Evolutionary conservation across 2,888 invertebrate species (phyloP), one percentile per base, ranked within the genome.

Genomic region (Philopedon plagiatum): DNA sequence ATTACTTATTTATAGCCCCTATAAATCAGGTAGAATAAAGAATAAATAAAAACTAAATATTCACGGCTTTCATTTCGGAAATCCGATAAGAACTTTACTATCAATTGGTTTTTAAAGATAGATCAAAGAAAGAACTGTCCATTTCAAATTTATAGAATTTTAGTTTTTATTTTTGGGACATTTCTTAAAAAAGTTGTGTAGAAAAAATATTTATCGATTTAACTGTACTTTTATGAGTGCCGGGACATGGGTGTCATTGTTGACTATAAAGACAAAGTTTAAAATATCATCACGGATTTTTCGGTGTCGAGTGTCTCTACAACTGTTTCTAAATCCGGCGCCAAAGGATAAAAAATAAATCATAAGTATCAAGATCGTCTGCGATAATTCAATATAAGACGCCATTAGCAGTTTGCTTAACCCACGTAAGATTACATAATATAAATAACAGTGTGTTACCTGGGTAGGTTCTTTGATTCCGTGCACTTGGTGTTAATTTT

Each of bases 351-450:
- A 46, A 23, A 46, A n/a, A 46, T 51, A 23, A 54, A 23, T 29
- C 15, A 54, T 29, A 2, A 4, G 11, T 54, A 23, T 29, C 51
- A 29, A 29, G 51, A 29, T 54, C 51, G 29, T 54, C 51, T 54
- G 29, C 29, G 29, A 15, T 54, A 8, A 29, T 29, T 15, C 29
- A 29, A 54, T 11, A 15, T 23, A n/a, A 54, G 29, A 15, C 51
- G 51, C 26, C 49, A 26, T n/a, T n/a, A 26, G 5, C 15, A 9
- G 49, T 49, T 54, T 54, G 13, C 18, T 54, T 54, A 54, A 54
- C 51, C 29, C 51, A 54, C 51, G 18, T 54, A 29, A 54, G 5
- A 37, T 29, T 51, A 15, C 51, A 8, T 51, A 51, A 51, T 51
- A 15, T 54, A 13, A 18, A 54, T 18, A 54, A 54, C 29, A 54